Evolutionary conservation across 2,113 vertebrate species (phyloP), one percentile per base, ranked within the genome.

Genomic region (Apodemus speciosus): DNA sequence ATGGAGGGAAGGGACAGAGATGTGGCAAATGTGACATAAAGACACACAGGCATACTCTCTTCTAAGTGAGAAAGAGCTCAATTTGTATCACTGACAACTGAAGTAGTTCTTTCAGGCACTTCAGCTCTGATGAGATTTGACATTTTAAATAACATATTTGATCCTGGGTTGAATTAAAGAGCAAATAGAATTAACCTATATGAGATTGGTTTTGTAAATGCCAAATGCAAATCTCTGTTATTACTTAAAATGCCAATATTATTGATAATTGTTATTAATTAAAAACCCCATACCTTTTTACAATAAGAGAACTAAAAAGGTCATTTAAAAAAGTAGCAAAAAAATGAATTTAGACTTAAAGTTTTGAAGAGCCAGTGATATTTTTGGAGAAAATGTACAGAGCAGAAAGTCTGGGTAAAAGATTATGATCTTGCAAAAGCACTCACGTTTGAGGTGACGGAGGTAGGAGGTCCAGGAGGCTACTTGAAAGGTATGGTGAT

Each of bases 201-300:
- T 35, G 72, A 88, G 89, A 84, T 85, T 46, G 73, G 91, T 91
- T 95, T 91, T 93, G 66, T 89, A 93, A 85, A 89, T 89, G 91
- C 88, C 79, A 95, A 69, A 86, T 6, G 13, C 86, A 85, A 93
- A 49, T 91, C 23, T 66, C 73, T 92, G 68, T 68, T 86, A 71
- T 85, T 93, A 96, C 85, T 66, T 93, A 75, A 73, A 92, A 92
- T 43, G 73, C 87, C 64, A 75, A 81, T 46, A 80, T 73, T 85
- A 79, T 80, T 75, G 88, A 58, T 81, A 91, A 80, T 73, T 91
- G 25, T 93, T 60, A 91, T 85, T 95, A 88, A 72, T 76, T 73
- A 40, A 80, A 83, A 88, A 83, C 64, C 60, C 30, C 6, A 46
- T 1, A 32, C 6, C 30, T 87, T 86, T n/a, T 14, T 46, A 72